Evolutionary conservation across 2,113 vertebrate genomes (phyloP), one percentile per base, ranked within the genome.

Genomic region (Eptesicus fuscus): DNA sequence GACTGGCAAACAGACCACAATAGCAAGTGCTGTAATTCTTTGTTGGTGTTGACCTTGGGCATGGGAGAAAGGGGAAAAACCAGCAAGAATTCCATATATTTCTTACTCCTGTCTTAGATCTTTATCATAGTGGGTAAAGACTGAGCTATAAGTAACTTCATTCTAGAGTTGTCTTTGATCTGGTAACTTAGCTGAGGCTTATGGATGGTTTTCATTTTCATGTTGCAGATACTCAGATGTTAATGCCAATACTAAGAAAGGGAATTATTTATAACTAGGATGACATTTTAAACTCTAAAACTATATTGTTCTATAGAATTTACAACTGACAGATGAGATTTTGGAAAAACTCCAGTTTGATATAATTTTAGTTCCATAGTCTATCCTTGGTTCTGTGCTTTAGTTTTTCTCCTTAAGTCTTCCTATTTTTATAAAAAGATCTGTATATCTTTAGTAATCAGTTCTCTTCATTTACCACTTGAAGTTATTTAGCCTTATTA

Each of bases 391-490:
- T 76, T 56, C 23, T 83, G 47, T 65, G 78, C 61, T 74, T 95
- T 63, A 49, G 6, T 82, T 91, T 83, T 93, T 82, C n/a, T 63
- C 20, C 14, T 0, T 40, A 20, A 8, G 44, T 73, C 30, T 93
- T 87, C 28, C 65, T 44, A 73, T 87, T 93, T 88, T 37, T 9
- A 9, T 70, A 61, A 71, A 0, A 51, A 80, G 92, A 83, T 61
- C 23, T 28, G n/a, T 73, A 42, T n/a, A 91, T 87, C 63, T 80
- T 92, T 74, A 51, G 32, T 14, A 49, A 83, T 76, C 53, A 28
- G 30, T 92, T 93, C 90, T 94, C 74, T 88, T 87, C 86, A 89
- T 80, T 95, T 96, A 40, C 63, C 35, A 87, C 37, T 84, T 56
- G 28, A 82, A 95, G 76, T 90, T 79, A 96, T 79, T 95, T 87